Conservation (phyloP, 2,888 invertebrate genomes). For the Tineola bisselliella region DNA sequence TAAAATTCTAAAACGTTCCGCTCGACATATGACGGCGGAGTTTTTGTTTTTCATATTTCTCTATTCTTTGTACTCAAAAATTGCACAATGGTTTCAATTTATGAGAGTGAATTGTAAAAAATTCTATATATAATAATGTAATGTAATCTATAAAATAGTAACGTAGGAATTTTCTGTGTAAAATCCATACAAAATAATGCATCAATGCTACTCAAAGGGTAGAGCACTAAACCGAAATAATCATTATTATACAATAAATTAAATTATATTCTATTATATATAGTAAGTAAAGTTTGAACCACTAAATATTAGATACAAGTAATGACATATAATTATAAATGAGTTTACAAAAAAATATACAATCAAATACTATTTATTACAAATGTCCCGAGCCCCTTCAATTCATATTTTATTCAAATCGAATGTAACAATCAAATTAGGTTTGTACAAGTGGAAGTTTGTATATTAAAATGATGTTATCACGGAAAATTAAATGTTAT, state of each 20-base stretch:
- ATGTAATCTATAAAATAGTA: too few species aligned
- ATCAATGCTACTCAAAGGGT: too few species aligned
- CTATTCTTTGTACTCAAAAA: background rate
- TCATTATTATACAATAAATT: too few species aligned
- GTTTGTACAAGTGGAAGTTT: constrained; percentile 1
- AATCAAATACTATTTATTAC: background rate
- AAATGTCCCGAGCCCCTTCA: background rate
- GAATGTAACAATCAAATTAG: constrained; percentile 34
- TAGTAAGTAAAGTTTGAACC: too few species aligned
- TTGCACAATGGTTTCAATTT: background rate
- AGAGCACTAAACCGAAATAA: too few species aligned
- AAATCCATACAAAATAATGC: too few species aligned
- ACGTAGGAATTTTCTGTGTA: too few species aligned
- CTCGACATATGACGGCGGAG: background rate
- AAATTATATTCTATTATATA: too few species aligned
- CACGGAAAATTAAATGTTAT: constrained; percentile 31
- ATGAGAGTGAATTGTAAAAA: background rate
- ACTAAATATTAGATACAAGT: too few species aligned
- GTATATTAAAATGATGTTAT: constrained; percentile 23
- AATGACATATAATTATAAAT: too few species aligned
- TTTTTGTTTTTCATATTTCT: background rate
- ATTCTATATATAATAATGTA: background rate
- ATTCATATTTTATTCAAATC: constrained; percentile 11
- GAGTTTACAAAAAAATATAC: background rate
- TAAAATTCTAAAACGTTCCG: background rate